Conservation (phyloP, 2,113 vertebrate genomes). For the Cairina moschata region DNA sequence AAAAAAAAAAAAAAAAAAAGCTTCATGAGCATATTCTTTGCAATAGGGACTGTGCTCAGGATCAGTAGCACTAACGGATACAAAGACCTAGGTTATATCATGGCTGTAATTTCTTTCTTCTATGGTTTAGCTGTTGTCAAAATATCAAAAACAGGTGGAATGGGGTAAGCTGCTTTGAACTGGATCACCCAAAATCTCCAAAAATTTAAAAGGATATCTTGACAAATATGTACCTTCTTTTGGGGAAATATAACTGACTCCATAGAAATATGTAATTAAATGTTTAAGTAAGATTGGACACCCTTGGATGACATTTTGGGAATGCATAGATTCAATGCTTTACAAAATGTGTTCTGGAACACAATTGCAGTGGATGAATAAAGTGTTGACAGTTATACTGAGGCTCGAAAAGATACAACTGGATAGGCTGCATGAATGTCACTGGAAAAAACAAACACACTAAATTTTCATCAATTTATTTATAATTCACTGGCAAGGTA, state of each 20-base stretch:
- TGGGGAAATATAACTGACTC: background rate
- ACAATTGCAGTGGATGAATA: constrained; percentile 6
- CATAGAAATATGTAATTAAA: background rate
- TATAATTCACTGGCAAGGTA: background rate
- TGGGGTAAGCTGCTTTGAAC: background rate
- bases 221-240: background rate
- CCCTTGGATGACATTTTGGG: background rate
- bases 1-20: background rate
- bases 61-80: background rate
- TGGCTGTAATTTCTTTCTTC: background rate
- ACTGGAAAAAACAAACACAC: background rate
- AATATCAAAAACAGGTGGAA: background rate
- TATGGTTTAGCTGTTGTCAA: background rate
- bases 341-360: background rate
- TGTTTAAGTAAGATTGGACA: background rate
- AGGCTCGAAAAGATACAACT: background rate
- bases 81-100: background rate
- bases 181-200: background rate
- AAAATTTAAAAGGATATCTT: background rate
- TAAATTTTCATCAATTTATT: background rate
- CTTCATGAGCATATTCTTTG: background rate
- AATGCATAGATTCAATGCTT: background rate
- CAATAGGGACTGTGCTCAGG: background rate
- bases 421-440: background rate
- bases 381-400: background rate